Evolutionary conservation across 2,797 vertebrate genomes (phyloP), one percentile per base, ranked within the genome.

Genomic region (Silurus lanzhouensis): DNA sequence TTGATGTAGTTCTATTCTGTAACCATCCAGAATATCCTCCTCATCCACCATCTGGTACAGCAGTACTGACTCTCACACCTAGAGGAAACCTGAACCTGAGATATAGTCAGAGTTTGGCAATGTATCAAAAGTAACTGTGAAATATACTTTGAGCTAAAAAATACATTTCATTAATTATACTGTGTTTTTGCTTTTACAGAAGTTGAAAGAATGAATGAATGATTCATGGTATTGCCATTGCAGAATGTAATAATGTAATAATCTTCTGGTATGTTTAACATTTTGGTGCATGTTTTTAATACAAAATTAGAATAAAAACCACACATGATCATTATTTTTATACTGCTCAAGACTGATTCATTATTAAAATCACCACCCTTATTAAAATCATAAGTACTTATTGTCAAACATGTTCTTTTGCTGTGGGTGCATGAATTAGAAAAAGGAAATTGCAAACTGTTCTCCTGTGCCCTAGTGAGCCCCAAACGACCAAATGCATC

Each of bases 371-470:
- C 27, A 27, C 10, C 1, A 22, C 61, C 10, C 5, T 19, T 60
- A 44, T 78, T 63, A 63, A 46, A n/a, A 1, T 61, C 20, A 46
- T 20, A 61, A 58, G 5, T 38, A 79, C 20, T 79, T 44, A 22
- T 61, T 63, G 58, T 38, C 22, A 63, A 79, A 46, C 31, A 5
- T 17, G 6, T 46, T 15, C 27, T 78, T 15, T 8, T 15, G 19
- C 20, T 46, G 38, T 79, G 61, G 8, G 8, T 79, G 58, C 17
- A 63, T 79, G 31, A 31, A 25, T 22, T 17, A 46, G 57, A 61
- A 31, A 78, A 78, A 63, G 38, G 44, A 14, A 25, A 58, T 58
- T 76, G 17, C 74, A 76, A 6, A 48, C 17, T 81, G 78, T 81
- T 66, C 46, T 52, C 19, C 61, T 27, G 8, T 66, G 61, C 5